Percentiles rank a stretch among this genome's conserved stretches.
These are phyloP conservation scores for Pharmacophagus antenor DNA, from an alignment of 2,888 invertebrate species.

Conservation along the genomic window DNA sequence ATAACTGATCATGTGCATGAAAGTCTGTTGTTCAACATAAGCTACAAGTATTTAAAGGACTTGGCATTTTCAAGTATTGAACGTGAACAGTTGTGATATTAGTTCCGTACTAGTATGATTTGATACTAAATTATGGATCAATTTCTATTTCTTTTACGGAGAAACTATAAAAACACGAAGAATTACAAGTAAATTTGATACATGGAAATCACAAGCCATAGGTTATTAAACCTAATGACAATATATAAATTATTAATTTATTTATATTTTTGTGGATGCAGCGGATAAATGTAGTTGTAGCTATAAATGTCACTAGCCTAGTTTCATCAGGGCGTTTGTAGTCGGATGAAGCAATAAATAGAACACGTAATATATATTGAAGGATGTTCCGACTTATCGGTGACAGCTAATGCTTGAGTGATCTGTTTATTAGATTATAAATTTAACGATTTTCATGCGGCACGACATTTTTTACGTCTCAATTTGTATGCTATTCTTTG, in stretches of 20 bases:
- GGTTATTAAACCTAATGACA: not conserved
- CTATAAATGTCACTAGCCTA: constrained; percentile 27
- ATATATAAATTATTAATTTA: not conserved
- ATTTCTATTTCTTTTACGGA: too few relatives aligned
- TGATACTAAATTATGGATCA: too few relatives aligned
- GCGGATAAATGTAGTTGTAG: not conserved
- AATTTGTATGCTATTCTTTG: not conserved
- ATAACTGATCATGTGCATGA: too few relatives aligned
- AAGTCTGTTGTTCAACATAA: too few relatives aligned
- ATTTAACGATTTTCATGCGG: not conserved
- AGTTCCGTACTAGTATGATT: too few relatives aligned
- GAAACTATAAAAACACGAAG: too few relatives aligned
- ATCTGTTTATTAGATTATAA: not conserved
- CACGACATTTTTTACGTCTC: not conserved
- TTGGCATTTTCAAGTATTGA: too few relatives aligned
- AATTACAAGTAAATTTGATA: too few relatives aligned
- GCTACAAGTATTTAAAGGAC: too few relatives aligned
- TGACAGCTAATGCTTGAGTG: constrained; percentile 8
- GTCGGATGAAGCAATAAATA: constrained; percentile 20
- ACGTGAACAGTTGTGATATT: too few relatives aligned
- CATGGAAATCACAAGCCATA: too few relatives aligned
- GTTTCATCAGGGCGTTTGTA: constrained; percentile 21
- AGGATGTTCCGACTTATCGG: constrained; percentile 13
- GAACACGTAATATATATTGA: constrained; percentile 23
- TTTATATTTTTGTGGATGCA: not conserved